Percentiles rank a stretch among this genome's conserved stretches.
Evolutionary conservation across 2,113 vertebrate genomes (phyloP).

Genomic region (Tretioscincus oriximinensis): DNA sequence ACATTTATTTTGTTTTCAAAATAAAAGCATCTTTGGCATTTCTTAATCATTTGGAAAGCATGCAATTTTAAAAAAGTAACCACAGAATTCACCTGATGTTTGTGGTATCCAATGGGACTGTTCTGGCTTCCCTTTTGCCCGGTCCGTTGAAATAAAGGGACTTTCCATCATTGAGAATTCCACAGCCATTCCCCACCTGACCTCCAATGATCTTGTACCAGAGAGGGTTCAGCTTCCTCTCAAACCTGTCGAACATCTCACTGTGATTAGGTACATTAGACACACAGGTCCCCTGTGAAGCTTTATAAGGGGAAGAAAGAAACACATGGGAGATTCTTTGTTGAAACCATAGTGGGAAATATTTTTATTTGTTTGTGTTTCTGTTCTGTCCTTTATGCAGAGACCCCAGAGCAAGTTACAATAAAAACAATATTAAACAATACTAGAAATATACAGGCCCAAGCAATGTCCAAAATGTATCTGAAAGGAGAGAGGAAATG

Average conservation of each 20-base stretch:
- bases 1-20: neutral
- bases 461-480: too few relatives aligned
- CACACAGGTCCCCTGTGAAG: conserved; percentile 92
- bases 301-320: conserved; percentile 67
- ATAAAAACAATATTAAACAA: too few relatives aligned
- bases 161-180: conserved; percentile 88
- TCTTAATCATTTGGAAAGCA: neutral
- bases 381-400: too few relatives aligned
- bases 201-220: conserved; percentile 94
- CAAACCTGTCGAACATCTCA: conserved; percentile 94
- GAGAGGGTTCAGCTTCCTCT: conserved; percentile 93
- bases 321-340: conserved; percentile 31
- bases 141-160: conserved; percentile 92
- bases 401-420: too few relatives aligned
- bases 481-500: too few relatives aligned
- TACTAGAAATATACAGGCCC: too few relatives aligned
- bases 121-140: conserved; percentile 89
- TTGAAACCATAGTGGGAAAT: conserved; percentile 36
- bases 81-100: conserved; percentile 81
- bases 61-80: neutral
- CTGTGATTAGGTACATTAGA: conserved; percentile 84
- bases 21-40: neutral
- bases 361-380: too few relatives aligned
- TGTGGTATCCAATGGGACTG: conserved; percentile 90
- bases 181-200: conserved; percentile 88